A percentile compares a stretch with the other conserved stretches of the same genome.
Conservation (phyloP, 2,888 invertebrate genomes). For the Lochmaea capreae region DNA sequence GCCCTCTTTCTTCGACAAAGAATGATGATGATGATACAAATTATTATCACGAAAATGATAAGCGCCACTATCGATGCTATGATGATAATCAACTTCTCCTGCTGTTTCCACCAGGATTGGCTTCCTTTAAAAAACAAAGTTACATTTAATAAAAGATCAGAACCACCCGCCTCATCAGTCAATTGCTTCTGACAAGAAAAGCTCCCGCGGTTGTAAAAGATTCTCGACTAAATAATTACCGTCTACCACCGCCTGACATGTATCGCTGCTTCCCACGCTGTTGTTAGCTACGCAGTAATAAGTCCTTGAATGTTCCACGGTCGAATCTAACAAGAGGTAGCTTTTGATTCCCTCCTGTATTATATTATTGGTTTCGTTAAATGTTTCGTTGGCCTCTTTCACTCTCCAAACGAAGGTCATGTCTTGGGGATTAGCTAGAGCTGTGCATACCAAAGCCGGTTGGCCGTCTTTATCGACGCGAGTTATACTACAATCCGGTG, state of each 20-base stretch:
- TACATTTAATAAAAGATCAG: constrained; percentile 23
- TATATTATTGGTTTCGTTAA: constrained; percentile 72
- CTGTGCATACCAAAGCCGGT: constrained; percentile 83
- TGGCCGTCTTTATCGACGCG: constrained; percentile 77
- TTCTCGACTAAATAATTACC: no score
- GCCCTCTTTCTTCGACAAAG: constrained; percentile 86
- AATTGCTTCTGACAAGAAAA: no score
- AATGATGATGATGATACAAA: constrained; percentile 87
- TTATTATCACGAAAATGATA: constrained; percentile 84
- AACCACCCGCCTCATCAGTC: no score
- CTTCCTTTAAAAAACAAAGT: constrained; percentile 70
- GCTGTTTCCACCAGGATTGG: constrained; percentile 84
- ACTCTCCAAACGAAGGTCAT: constrained; percentile 87
- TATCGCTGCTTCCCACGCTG: constrained; percentile 75
- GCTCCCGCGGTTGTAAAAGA: no score
- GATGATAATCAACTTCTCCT: constrained; percentile 81
- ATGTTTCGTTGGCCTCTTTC: constrained; percentile 86
- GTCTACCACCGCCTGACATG: constrained; percentile 72
- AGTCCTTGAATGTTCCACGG: constrained; percentile 76
- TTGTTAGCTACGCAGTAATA: constrained; percentile 90
- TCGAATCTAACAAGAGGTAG: constrained; percentile 73
- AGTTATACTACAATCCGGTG: constrained; percentile 86
- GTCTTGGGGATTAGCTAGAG: constrained; percentile 82
- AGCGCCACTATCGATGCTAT: constrained; percentile 75
- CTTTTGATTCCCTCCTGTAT: constrained; percentile 69